Evolutionary conservation across 2,113 vertebrate genomes (phyloP).

Genomic region (Alces alces): DNA sequence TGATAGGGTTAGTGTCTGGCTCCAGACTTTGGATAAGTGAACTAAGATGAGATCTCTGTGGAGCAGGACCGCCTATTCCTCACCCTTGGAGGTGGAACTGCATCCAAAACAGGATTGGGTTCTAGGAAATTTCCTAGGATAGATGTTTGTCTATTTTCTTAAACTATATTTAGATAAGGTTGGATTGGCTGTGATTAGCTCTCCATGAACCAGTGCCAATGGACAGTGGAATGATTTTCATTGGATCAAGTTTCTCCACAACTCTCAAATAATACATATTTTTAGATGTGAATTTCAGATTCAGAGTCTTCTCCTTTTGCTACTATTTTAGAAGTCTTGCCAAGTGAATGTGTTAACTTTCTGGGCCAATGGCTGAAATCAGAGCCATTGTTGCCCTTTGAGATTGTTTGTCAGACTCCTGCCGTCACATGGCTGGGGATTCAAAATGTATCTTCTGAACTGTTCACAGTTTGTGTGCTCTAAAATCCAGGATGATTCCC

Average conservation of each 20-base stretch:
- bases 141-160: conserved; percentile 47
- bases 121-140: conserved; percentile 39
- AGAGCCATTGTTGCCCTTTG: conserved; percentile 57
- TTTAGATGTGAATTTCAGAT: conserved; percentile 61
- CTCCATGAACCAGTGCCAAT: conserved; percentile 27
- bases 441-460: neutral
- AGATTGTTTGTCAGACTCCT: conserved; percentile 41
- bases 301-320: conserved; percentile 36
- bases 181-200: conserved; percentile 48
- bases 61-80: neutral
- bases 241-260: conserved; percentile 40
- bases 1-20: neutral
- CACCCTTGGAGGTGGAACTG: neutral
- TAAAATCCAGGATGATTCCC: conserved; percentile 24
- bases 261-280: conserved; percentile 59
- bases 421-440: conserved; percentile 12
- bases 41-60: neutral
- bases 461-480: conserved; percentile 53
- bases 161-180: conserved; percentile 52
- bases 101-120: neutral
- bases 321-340: conserved; percentile 54
- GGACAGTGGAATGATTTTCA: conserved; percentile 44
- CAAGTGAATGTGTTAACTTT: conserved; percentile 57
- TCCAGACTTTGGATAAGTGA: neutral
- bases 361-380: conserved; percentile 51